Evolutionary conservation across 2,113 vertebrate species (phyloP).

Genomic region (Nipponia nippon): DNA sequence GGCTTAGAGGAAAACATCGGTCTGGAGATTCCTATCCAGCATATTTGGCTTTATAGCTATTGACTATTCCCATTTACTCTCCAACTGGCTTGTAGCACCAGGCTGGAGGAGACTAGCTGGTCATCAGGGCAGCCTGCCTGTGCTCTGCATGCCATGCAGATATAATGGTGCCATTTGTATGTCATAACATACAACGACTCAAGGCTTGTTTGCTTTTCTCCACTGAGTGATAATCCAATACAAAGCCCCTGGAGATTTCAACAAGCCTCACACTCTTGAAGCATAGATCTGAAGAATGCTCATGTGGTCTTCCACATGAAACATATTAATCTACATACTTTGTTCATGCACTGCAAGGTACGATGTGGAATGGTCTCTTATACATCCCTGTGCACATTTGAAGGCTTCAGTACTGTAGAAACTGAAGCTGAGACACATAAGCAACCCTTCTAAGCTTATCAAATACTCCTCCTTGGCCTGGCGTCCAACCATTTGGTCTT

Average conservation of each 20-base stretch:
- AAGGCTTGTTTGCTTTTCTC: not conserved
- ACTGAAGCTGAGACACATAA: accelerated
- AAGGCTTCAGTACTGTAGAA: not conserved
- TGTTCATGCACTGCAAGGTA: not conserved
- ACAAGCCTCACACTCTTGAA: not conserved
- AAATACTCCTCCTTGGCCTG: not conserved
- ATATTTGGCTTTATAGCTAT: not conserved
- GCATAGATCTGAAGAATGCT: not conserved
- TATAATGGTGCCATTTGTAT: not conserved
- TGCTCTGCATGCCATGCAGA: not conserved
- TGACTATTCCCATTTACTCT: not conserved
- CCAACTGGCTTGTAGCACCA: accelerated
- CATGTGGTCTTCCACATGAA: not conserved
- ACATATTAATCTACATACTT: not conserved
- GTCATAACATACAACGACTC: not conserved
- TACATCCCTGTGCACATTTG: not conserved
- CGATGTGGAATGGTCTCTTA: not conserved
- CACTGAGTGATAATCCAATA: not conserved
- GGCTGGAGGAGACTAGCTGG: not conserved
- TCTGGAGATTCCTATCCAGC: not conserved
- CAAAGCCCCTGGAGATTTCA: not conserved
- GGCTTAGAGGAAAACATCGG: not conserved
- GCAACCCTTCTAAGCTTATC: not conserved
- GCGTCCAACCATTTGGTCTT: not conserved
- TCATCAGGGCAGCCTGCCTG: not conserved